These are phyloP conservation scores for Murina feae DNA, from an alignment of 2,113 vertebrate genomes.

Conservation along the genomic window DNA sequence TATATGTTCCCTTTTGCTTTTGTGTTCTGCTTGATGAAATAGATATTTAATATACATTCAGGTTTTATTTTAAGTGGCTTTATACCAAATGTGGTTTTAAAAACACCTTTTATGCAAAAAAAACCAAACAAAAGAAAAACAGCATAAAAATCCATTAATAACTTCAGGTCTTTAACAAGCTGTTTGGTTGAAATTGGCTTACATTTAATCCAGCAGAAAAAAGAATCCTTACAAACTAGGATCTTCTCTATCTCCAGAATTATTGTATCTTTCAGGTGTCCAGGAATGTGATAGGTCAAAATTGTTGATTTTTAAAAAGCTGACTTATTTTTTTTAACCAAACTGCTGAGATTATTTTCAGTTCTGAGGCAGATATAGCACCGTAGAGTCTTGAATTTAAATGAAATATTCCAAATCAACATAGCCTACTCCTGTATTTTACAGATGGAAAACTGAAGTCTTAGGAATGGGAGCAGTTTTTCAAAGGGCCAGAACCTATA, in stretches of 20 bases:
- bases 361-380: not conserved
- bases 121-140: not conserved
- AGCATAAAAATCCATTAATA: not conserved
- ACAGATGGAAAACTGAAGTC: not conserved
- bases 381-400: not conserved
- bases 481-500: not conserved
- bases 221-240: not conserved
- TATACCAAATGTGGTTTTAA: not conserved
- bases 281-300: not conserved
- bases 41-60: not conserved
- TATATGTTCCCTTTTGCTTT: constrained; percentile 28
- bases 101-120: not conserved
- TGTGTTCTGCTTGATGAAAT: not conserved
- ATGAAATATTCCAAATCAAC: not conserved
- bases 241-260: not conserved
- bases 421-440: not conserved
- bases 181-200: not conserved
- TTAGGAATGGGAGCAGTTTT: not conserved
- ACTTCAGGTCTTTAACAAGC: not conserved
- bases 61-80: constrained; percentile 40
- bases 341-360: not conserved
- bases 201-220: not conserved
- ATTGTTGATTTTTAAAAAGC: not conserved
- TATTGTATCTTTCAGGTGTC: not conserved
- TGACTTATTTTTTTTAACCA: not conserved